Base-by-base conservation (phyloP, 1,140 invertebrate species). In the Hesperophylax magnus region DNA sequence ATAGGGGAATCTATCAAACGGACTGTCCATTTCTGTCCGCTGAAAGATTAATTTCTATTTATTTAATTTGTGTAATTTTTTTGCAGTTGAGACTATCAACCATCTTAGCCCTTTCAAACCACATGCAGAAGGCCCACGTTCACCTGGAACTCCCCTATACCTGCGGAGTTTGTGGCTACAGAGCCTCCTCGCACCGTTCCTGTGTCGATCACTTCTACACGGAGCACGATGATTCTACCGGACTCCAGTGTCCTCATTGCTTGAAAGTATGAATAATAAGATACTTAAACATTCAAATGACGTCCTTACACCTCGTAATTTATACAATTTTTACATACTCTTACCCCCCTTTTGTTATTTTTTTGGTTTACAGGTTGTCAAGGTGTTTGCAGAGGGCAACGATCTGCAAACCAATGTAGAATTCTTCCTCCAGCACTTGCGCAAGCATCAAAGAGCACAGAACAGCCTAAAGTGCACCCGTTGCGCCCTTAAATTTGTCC, bases 141-240 rank as follows among this genome's bases (percentile, higher is more conserved):
- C 93, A 93, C 24, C 90, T 93, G 5, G 96, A 97, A 87, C 91
- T 96, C 87, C 96, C 96, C 0, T 97, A 97, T 86, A 89, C 90
- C 53, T 97, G 96, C 86, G 92, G 92, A 27, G 91, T 92, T 31
- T 97, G 96, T 85, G 88, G 90, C 65, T 96, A 94, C 87, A 91
- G 94, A 54, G 92, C 93, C 17, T 96, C 95, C 9, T 93, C 94
- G 78, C 95, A 96, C 86, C 93, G 93, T 80, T 91, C 93, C 81
- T 88, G 92, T 22, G 91, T 95, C 61, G 92, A 95, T 85, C 96
- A 97, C 88, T 95, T 92, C 86, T 93, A 93, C 84, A 87, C 91
- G 56, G 85, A 88, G 34, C 95, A 96, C 85, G 89, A 91, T 31
- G 91, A 91, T 78, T 90, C 91, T 4, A 91, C 92, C 56, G 91